phyloP scores from a whole-genome alignment of 2,113 vertebrate genomes.

The Stegastes partitus region DNA sequence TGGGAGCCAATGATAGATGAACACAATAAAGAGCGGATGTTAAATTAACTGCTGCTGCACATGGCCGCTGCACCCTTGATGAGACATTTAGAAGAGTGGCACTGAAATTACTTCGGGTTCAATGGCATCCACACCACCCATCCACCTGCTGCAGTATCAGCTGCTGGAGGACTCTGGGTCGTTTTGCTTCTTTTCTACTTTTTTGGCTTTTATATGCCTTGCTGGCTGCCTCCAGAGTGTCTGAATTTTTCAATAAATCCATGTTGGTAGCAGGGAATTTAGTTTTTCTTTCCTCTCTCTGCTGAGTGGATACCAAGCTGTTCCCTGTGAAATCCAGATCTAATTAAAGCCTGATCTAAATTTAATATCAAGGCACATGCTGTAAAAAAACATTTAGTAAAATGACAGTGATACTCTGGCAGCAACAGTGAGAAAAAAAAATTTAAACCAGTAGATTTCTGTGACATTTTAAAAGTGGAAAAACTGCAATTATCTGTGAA shows the following conservation, averaged over 20 bases:
- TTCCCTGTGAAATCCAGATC: constrained; percentile 9
- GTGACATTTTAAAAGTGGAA: too few relatives aligned
- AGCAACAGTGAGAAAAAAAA: too few relatives aligned
- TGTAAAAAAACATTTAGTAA: too few relatives aligned
- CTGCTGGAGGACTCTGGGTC: neutral
- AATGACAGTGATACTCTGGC: too few relatives aligned
- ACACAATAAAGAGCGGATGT: constrained; percentile 33
- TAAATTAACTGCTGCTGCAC: constrained; percentile 38
- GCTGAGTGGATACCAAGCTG: constrained; percentile 2
- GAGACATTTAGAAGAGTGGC: constrained; percentile 29
- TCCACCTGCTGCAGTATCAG: neutral
- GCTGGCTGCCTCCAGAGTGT: neutral
- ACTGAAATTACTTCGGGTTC: constrained; percentile 11
- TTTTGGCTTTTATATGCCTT: neutral
- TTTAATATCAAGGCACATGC: constrained; percentile 7
- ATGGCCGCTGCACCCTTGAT: constrained; percentile 7
- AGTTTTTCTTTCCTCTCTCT: neutral
- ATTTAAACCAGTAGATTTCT: too few relatives aligned
- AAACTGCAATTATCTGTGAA: too few relatives aligned
- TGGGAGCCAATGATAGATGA: constrained; percentile 10
- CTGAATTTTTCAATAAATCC: neutral
- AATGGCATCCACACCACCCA: constrained; percentile 7
- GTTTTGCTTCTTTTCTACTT: neutral
- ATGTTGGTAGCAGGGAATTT: neutral
- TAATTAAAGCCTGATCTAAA: constrained; percentile 30